These are phyloP conservation scores for Psephotus haematonotus DNA, from an alignment of 2,113 vertebrate genomes.

Conservation along the genomic window DNA sequence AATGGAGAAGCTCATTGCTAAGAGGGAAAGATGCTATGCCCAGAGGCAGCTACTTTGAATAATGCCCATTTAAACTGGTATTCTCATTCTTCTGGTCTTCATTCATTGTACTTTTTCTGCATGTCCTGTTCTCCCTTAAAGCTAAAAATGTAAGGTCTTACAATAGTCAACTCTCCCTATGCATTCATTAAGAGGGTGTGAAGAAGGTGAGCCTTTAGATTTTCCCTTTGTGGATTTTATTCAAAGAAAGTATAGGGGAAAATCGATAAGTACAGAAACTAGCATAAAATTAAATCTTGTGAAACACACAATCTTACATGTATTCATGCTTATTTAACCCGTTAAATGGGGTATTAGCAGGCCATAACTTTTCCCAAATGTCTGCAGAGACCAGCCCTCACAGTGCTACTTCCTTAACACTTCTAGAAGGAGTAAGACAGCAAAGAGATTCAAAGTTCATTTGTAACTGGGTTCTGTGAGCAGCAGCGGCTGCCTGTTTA, in stretches of 20 bases:
- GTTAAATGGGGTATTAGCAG: slow-evolving; percentile 12
- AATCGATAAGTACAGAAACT: not conserved
- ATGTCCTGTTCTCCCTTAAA: not conserved
- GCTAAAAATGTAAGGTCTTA: not conserved
- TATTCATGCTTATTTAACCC: slow-evolving; percentile 18
- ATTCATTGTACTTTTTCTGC: not conserved
- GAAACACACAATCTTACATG: not conserved
- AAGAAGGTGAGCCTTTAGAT: not conserved
- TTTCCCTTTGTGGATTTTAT: not conserved
- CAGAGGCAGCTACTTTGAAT: not conserved
- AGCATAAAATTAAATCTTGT: not conserved
- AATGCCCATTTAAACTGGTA: not conserved
- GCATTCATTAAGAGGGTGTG: not conserved
- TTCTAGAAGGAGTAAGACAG: not conserved
- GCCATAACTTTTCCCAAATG: not conserved
- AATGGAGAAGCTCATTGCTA: not conserved
- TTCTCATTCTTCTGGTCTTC: not conserved
- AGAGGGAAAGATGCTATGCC: not conserved
- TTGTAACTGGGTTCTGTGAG: not conserved
- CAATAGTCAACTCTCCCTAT: not conserved
- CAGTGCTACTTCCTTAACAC: not conserved
- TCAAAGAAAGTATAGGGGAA: not conserved
- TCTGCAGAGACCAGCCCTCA: not conserved
- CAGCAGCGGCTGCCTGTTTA: not conserved
- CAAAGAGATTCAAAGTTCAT: not conserved